These are phyloP conservation scores for Sebastes trivittatus DNA, from an alignment of 2,797 vertebrate genomes.

Conservation along the genomic window DNA sequence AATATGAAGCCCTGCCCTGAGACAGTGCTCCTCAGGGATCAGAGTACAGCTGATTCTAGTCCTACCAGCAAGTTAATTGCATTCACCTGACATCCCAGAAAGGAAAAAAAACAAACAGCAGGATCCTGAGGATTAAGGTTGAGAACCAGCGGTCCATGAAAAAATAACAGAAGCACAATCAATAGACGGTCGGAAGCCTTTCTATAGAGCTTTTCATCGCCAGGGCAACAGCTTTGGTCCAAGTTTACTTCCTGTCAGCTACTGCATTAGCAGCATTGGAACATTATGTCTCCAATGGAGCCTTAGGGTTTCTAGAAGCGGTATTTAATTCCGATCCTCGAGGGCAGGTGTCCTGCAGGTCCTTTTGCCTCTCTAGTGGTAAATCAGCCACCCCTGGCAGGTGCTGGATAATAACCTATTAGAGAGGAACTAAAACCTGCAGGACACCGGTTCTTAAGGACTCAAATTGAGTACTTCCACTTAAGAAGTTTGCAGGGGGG, in stretches of 20 bases:
- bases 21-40: background rate
- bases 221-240: background rate
- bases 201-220: background rate
- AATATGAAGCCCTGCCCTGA: background rate
- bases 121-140: background rate
- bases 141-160: constrained; percentile 3
- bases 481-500: constrained; percentile 7
- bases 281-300: background rate
- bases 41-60: constrained; percentile 12
- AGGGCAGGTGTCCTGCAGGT: constrained; percentile 3
- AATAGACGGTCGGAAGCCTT: background rate
- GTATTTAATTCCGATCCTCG: background rate
- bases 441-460: constrained; percentile 16
- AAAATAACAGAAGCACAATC: background rate
- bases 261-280: background rate
- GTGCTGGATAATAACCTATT: constrained; percentile 3
- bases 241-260: background rate
- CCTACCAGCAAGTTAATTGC: background rate
- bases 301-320: background rate
- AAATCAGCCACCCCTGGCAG: constrained; percentile 20
- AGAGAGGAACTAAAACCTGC: constrained; percentile 8
- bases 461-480: constrained; percentile 5
- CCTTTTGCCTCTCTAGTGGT: background rate
- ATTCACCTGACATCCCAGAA: constrained; percentile 4
- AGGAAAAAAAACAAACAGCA: background rate